These are phyloP conservation scores for Fabriciana adippe DNA, from an alignment of 2,888 invertebrate genomes.

Conservation along the genomic window DNA sequence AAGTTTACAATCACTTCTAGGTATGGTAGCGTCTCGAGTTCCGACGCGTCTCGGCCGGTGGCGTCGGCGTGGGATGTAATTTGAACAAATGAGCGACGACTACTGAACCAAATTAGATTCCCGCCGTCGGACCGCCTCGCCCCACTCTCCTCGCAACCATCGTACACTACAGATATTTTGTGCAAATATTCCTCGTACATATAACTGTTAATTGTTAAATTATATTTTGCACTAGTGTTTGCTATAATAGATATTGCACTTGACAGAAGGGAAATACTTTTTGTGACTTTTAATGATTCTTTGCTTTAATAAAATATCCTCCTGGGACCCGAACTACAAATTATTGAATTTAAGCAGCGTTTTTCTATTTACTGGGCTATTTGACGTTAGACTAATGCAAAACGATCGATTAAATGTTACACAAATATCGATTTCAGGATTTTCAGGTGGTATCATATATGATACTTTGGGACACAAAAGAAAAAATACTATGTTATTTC, in stretches of 20 bases:
- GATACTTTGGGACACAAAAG: too few species aligned
- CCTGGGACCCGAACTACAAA: too few species aligned
- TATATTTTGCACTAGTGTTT: too few species aligned
- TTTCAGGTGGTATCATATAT: too few species aligned
- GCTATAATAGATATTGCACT: too few species aligned
- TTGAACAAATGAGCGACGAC: slow-evolving; percentile 86
- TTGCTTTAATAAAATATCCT: too few species aligned
- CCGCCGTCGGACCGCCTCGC: slow-evolving; percentile 50
- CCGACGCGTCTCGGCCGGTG: slow-evolving; percentile 38
- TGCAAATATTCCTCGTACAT: not conserved
- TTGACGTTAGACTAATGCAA: too few species aligned
- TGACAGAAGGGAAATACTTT: not conserved
- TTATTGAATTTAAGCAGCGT: too few species aligned
- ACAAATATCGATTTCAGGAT: too few species aligned
- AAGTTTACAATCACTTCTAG: slow-evolving; percentile 15
- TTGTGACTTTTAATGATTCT: not conserved
- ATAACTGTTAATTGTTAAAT: not conserved
- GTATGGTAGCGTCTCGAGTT: slow-evolving; percentile 25
- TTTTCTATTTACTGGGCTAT: too few species aligned
- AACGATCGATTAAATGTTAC: too few species aligned
- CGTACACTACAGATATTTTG: slow-evolving; percentile 25
- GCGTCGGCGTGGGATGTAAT: slow-evolving; percentile 64
- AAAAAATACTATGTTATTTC: too few species aligned
- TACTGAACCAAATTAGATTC: slow-evolving; percentile 86
- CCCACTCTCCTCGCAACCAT: slow-evolving; percentile 36